phyloP scores from a whole-genome alignment of 2,888 invertebrate species.

The Troides aeacus region DNA sequence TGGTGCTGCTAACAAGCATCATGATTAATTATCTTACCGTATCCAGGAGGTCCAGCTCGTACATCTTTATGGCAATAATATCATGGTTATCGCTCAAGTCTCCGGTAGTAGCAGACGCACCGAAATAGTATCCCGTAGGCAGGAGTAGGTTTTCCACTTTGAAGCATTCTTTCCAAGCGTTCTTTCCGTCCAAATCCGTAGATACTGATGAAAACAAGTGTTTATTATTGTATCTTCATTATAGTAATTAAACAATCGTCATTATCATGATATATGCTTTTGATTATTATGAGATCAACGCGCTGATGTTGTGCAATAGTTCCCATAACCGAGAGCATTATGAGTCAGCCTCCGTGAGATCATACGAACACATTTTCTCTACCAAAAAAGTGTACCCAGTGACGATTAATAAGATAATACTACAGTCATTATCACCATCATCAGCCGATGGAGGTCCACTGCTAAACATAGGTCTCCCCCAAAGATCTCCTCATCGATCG shows the following conservation, averaged over 20 bases:
- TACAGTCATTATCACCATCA: too few relatives aligned
- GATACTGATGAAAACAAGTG: slow-evolving; percentile 82
- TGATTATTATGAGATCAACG: too few relatives aligned
- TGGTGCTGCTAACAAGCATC: background rate
- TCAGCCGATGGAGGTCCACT: too few relatives aligned
- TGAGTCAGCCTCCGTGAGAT: too few relatives aligned
- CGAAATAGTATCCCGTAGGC: slow-evolving; percentile 97
- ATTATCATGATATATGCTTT: background rate
- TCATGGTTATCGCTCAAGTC: slow-evolving; percentile 98
- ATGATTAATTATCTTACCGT: slow-evolving; percentile 55
- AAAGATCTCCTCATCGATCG: too few relatives aligned
- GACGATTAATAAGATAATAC: too few relatives aligned
- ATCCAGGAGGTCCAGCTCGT: slow-evolving; percentile 90
- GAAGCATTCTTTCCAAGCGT: slow-evolving; percentile 96
- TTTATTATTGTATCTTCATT: background rate
- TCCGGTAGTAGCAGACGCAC: slow-evolving; percentile 97
- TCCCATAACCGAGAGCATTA: too few relatives aligned
- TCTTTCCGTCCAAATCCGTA: slow-evolving; percentile 94
- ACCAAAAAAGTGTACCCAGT: too few relatives aligned
- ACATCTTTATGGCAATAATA: slow-evolving; percentile 93
- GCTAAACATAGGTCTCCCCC: too few relatives aligned
- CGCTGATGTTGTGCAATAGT: too few relatives aligned
- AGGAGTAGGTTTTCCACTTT: slow-evolving; percentile 92
- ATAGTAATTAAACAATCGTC: background rate
- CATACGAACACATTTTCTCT: too few relatives aligned